Percentiles rank a stretch among this genome's conserved stretches.
Evolutionary conservation across 1,140 invertebrate genomes (phyloP).

Genomic region (Tetranychus urticae): DNA sequence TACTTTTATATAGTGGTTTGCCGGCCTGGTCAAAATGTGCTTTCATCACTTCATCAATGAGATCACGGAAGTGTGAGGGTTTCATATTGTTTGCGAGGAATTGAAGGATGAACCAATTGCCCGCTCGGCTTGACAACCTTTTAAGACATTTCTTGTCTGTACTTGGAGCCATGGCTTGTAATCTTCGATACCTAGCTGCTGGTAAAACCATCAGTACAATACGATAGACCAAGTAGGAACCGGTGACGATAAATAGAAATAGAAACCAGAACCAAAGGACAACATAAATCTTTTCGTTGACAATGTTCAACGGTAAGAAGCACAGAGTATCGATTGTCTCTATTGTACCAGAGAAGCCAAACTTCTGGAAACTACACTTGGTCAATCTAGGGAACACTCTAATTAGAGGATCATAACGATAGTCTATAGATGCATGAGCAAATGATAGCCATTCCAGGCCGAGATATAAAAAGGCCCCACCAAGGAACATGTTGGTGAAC

Average conservation of each 20-base stretch:
- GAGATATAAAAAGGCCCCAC: slow-evolving; percentile 22
- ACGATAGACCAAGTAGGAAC: not conserved
- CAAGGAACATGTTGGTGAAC: slow-evolving; percentile 20
- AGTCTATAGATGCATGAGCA: slow-evolving; percentile 48
- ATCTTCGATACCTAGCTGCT: not conserved
- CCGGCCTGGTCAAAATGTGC: not conserved
- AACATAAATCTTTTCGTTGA: slow-evolving; percentile 88
- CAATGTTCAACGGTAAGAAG: slow-evolving; percentile 48
- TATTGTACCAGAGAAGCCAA: slow-evolving; percentile 17
- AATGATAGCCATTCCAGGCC: slow-evolving; percentile 34
- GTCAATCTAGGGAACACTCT: slow-evolving; percentile 67
- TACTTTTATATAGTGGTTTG: not conserved
- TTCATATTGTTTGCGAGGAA: not conserved
- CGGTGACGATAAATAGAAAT: slow-evolving; percentile 11
- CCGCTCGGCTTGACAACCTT: not conserved
- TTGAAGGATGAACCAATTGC: slow-evolving; percentile 1
- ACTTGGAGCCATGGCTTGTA: not conserved
- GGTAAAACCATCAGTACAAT: not conserved
- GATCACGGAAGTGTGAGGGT: slow-evolving; percentile 3
- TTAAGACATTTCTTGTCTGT: not conserved
- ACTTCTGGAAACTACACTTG: slow-evolving; percentile 70
- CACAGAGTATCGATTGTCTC: slow-evolving; percentile 30
- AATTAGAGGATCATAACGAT: slow-evolving; percentile 26
- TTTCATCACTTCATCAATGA: slow-evolving; percentile 1
- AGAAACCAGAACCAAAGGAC: slow-evolving; percentile 33